Percentiles rank a stretch among this genome's conserved stretches.
Evolutionary conservation across 2,888 invertebrate genomes (phyloP).

Genomic region (Camponotus fellah): DNA sequence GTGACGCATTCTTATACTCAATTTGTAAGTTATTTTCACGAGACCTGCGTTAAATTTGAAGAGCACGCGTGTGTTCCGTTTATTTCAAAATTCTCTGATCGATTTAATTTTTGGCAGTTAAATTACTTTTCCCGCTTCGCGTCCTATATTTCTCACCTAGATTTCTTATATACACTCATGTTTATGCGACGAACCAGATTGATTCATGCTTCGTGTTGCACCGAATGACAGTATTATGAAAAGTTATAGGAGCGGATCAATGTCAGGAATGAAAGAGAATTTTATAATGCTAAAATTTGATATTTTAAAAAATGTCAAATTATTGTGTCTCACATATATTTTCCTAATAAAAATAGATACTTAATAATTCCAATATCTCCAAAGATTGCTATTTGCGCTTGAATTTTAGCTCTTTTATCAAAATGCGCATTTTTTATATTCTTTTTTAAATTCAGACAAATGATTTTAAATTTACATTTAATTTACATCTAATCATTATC

Average conservation of each 20-base stretch:
- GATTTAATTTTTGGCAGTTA: not conserved
- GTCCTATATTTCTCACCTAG: not conserved
- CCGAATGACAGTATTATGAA: slow-evolving; percentile 69
- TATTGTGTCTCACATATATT: not conserved
- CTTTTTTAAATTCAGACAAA: not conserved
- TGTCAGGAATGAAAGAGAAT: slow-evolving; percentile 60
- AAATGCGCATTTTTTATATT: not conserved
- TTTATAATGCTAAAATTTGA: not conserved
- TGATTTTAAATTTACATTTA: not conserved
- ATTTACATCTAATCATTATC: not conserved
- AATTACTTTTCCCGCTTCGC: not conserved
- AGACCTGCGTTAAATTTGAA: not conserved
- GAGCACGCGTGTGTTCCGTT: not conserved
- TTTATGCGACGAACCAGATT: slow-evolving; percentile 63
- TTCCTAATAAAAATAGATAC: not conserved
- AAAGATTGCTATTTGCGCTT: not conserved
- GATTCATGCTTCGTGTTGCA: slow-evolving; percentile 70
- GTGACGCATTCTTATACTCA: not conserved
- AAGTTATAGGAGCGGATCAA: slow-evolving; percentile 76
- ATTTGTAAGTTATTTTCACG: not conserved
- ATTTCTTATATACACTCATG: not conserved
- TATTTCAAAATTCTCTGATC: not conserved
- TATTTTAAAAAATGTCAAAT: not conserved
- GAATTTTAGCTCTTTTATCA: not conserved
- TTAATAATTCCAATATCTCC: not conserved